Percentiles rank a stretch among this genome's conserved stretches.
Conservation (phyloP, 1,140 invertebrate genomes). For the Heliconius himera region DNA sequence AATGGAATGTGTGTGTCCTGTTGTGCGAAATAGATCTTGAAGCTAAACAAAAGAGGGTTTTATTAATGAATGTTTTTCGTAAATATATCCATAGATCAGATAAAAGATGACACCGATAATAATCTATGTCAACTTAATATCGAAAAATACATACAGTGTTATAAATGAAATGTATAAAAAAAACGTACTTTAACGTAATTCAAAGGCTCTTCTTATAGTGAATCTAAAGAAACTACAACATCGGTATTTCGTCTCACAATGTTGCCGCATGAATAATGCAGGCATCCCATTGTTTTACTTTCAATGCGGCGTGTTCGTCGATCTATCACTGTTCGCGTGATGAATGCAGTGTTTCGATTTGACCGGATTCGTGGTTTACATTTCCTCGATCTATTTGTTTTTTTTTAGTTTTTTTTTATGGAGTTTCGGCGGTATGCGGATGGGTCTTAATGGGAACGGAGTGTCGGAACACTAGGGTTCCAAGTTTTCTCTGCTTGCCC, state of each 20-base stretch:
- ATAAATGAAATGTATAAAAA: neutral
- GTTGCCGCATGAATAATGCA: slow-evolving; percentile 56
- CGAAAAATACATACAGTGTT: no score
- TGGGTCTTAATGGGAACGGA: no score
- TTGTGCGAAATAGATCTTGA: no score
- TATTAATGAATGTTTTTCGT: no score
- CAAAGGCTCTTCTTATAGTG: neutral
- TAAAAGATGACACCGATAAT: no score
- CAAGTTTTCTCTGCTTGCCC: no score
- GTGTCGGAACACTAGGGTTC: no score
- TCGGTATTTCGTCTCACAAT: slow-evolving; percentile 21
- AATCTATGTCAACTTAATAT: no score
- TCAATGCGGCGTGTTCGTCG: slow-evolving; percentile 46
- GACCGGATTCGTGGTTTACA: slow-evolving; percentile 42
- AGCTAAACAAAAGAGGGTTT: no score
- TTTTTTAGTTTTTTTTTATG: neutral
- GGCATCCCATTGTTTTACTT: slow-evolving; percentile 46
- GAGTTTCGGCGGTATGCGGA: neutral
- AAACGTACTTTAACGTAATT: neutral
- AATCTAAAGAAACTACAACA: slow-evolving; percentile 2
- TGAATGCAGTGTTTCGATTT: slow-evolving; percentile 35
- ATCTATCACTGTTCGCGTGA: slow-evolving; percentile 55
- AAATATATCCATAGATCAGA: no score
- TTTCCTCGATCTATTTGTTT: slow-evolving; percentile 22
- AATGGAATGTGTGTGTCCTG: no score